phyloP scores from a whole-genome alignment of 1,140 invertebrate species.

The Drosophila biarmipes region DNA sequence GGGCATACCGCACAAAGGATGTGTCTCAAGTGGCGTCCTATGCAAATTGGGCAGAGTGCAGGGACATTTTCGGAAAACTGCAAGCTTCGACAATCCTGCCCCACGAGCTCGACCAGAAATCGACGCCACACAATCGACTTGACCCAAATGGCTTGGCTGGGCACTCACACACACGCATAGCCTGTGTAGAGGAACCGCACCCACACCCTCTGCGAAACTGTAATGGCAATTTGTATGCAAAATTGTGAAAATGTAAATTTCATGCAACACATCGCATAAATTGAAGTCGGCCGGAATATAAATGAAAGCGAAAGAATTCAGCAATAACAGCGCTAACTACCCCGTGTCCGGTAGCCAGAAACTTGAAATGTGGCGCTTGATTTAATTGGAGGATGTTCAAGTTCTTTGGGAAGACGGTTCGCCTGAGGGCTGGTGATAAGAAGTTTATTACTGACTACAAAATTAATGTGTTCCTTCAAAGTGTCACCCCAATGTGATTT shows the following conservation, averaged over 20 bases:
- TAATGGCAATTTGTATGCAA: conserved; percentile 78
- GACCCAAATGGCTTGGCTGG: conserved; percentile 63
- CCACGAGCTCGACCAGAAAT: conserved; percentile 41
- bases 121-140: conserved; percentile 58
- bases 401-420: not conserved
- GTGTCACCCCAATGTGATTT: too few species aligned
- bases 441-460: not conserved
- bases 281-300: conserved; percentile 61
- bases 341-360: conserved; percentile 44
- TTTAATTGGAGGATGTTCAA: conserved; percentile 22
- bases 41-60: conserved; percentile 62
- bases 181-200: not conserved
- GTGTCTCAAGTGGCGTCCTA: conserved; percentile 42
- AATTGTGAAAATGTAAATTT: conserved; percentile 73
- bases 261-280: conserved; percentile 60
- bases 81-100: conserved; percentile 35
- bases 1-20: conserved; percentile 38
- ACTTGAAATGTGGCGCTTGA: conserved; percentile 42
- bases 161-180: not conserved
- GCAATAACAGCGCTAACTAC: conserved; percentile 34
- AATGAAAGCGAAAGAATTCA: conserved; percentile 51
- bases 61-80: conserved; percentile 53
- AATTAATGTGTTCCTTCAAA: too few species aligned
- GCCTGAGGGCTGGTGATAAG: not conserved
- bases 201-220: conserved; percentile 42